Evolutionary conservation across 2,797 vertebrate genomes (phyloP), one percentile per base, ranked within the genome.

Genomic region (Crenichthys baileyi): DNA sequence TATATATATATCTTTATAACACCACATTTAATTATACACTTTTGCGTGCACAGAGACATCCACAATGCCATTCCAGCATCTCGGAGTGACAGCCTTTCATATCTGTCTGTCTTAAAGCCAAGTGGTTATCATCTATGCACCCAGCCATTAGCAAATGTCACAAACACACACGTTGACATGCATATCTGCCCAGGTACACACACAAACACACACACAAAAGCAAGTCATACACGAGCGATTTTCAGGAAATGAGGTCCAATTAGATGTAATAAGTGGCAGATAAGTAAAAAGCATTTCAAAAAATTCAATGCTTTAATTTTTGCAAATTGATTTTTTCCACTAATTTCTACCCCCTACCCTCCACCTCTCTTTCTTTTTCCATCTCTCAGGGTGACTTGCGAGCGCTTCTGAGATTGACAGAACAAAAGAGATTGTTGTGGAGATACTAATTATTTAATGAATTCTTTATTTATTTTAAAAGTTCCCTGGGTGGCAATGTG

Each of bases 391-490:
- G 90, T 93, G 91, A 93, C 90, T 93, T 94, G 85, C 93, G 88
- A 94, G 90, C 87, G 48, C 87, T 90, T 68, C 58, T 0, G 80
- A 80, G 95, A 95, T 91, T 95, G 94, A 95, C 92, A 92, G 93
- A 93, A 95, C 93, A 95, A 96, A 96, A 87, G 90, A 93, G 92
- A 95, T 92, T 93, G 91, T 95, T 95, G 93, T 93, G 88, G 87
- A 90, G 91, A 94, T 93, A 89, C 93, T 94, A 93, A 94, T 95
- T 95, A 95, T 95, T 95, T 93, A 93, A 95, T 95, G 88, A 94
- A 93, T 94, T 94, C 88, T 94, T 94, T 94, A 94, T 96, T 96
- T 95, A 95, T 96, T 95, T 95, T 92, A 93, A 95, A 93, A 94
- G 92, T 93, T 92, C 91, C 91, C 81, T 87, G 91, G 86, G 90